Evolutionary conservation across 1,140 invertebrate species (phyloP).

Genomic region (Macrobrachium rosenbergii): DNA sequence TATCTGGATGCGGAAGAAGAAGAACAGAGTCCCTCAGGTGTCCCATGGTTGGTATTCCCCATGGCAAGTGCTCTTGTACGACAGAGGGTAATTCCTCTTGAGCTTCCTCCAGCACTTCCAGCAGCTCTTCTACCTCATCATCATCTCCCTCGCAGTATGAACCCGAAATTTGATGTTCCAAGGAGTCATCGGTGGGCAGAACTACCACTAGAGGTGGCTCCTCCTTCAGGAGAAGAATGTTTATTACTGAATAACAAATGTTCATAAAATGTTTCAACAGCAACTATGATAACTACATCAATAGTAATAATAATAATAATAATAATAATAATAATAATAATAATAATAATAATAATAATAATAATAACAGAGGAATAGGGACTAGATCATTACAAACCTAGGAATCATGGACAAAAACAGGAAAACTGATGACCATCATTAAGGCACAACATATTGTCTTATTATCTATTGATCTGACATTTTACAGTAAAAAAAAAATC

Average conservation of each 20-base stretch:
- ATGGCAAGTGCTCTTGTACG: slow-evolving; percentile 28
- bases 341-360: no score
- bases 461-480: no score
- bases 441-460: no score
- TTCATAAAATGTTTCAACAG: background rate
- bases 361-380: no score
- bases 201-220: slow-evolving; percentile 12
- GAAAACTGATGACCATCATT: no score
- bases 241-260: background rate
- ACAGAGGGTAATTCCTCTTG: slow-evolving; percentile 20
- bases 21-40: background rate
- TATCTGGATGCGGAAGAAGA: slow-evolving; percentile 37
- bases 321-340: no score
- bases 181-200: background rate
- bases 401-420: no score
- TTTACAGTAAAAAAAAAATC: no score
- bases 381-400: no score
- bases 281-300: no score
- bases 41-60: slow-evolving; percentile 38
- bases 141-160: slow-evolving; percentile 39
- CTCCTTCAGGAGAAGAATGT: background rate
- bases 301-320: no score
- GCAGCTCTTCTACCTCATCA: background rate
- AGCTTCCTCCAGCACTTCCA: slow-evolving; percentile 38
- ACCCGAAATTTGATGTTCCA: background rate